Evolutionary conservation across 2,113 vertebrate species (phyloP).

Genomic region (Percina caprodes): DNA sequence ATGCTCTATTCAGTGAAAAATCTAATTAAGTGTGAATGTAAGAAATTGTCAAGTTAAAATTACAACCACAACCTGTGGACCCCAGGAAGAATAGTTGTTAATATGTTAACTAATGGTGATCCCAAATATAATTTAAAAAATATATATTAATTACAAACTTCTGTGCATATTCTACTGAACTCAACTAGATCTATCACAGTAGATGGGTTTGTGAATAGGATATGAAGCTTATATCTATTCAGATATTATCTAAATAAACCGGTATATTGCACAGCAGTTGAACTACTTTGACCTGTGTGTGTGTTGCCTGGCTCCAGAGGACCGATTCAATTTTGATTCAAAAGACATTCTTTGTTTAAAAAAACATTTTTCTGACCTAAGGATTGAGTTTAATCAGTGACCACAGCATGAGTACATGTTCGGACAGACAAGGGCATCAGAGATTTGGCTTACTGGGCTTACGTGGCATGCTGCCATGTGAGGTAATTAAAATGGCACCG

Average conservation of each 20-base stretch:
- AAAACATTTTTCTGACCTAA: constrained; percentile 17
- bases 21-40: not conserved
- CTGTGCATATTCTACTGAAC: not conserved
- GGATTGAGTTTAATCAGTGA: constrained; percentile 46
- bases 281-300: constrained; percentile 1
- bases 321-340: not conserved
- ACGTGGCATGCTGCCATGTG: constrained; percentile 37
- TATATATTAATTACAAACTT: not conserved
- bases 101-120: no score
- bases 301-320: not conserved
- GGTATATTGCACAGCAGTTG: not conserved
- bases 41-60: not conserved
- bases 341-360: constrained; percentile 3
- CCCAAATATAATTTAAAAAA: not conserved
- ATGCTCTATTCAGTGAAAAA: not conserved
- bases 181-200: not conserved
- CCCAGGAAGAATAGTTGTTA: no score
- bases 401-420: constrained; percentile 24
- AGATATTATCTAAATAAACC: not conserved
- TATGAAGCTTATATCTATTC: not conserved
- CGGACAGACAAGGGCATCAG: constrained; percentile 58
- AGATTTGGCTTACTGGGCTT: constrained; percentile 70
- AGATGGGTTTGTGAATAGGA: not conserved
- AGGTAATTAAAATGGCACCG: constrained; percentile 59
- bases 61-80: no score